phyloP scores from a whole-genome alignment of 2,113 vertebrate species.

The Myxocyprinus asiaticus region DNA sequence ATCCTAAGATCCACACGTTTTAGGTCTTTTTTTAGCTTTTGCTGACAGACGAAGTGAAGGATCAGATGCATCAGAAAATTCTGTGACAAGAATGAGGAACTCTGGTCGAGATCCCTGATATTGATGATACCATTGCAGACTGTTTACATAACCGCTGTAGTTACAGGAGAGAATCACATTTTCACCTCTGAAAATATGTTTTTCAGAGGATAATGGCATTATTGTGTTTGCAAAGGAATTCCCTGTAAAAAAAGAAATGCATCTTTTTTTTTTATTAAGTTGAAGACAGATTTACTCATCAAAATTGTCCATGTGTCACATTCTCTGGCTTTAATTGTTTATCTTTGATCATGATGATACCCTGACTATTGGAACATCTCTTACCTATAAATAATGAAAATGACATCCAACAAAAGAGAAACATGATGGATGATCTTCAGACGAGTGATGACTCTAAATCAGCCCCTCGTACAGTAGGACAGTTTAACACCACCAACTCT shows the following conservation, averaged over 20 bases:
- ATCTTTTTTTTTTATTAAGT: not conserved
- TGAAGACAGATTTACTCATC: too few species aligned
- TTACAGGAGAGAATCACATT: constrained; percentile 9
- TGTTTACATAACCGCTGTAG: not conserved
- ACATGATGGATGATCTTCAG: not conserved
- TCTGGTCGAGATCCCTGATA: constrained; percentile 4
- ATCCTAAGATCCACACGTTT: constrained; percentile 28
- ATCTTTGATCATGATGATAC: not conserved
- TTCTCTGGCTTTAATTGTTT: not conserved
- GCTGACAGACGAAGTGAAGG: not conserved
- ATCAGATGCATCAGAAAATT: not conserved
- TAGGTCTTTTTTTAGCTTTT: not conserved
- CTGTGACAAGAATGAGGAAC: constrained; percentile 6
- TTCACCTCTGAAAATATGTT: not conserved
- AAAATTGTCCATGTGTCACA: not conserved
- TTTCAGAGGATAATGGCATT: not conserved
- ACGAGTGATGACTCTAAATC: not conserved
- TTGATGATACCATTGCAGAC: not conserved
- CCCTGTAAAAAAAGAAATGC: not conserved
- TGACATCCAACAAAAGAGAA: constrained; percentile 3
- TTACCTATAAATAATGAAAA: not conserved
- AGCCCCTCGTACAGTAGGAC: not conserved
- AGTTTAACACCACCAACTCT: not conserved
- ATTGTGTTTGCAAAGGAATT: not conserved
- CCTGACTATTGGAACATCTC: not conserved